A percentile compares a stretch with the other conserved stretches of the same genome.
Conservation (phyloP, 2,113 vertebrate species). For the Conger conger region DNA sequence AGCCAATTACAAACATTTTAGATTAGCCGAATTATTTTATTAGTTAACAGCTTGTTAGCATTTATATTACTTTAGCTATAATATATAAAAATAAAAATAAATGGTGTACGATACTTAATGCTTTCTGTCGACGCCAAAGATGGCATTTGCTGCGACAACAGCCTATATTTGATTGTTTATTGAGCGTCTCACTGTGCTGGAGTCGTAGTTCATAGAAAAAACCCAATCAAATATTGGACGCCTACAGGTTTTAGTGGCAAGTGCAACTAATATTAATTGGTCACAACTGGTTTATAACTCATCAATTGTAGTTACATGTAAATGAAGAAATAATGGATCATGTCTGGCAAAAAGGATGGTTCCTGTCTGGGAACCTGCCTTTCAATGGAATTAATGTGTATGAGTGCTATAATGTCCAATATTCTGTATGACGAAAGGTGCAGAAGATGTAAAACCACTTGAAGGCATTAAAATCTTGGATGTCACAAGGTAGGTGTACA, state of each 20-base stretch:
- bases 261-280: not conserved
- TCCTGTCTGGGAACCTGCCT: too few relatives aligned
- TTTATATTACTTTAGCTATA: too few relatives aligned
- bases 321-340: too few relatives aligned
- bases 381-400: too few relatives aligned
- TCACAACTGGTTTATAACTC: not conserved
- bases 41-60: not conserved
- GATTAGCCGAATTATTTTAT: not conserved
- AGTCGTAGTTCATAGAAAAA: too few relatives aligned
- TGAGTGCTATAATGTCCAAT: not conserved
- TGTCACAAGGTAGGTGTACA: slow-evolving; percentile 21
- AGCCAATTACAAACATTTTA: not conserved
- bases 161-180: not conserved
- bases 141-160: too few relatives aligned
- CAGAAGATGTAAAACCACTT: slow-evolving; percentile 5
- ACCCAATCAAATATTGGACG: too few relatives aligned
- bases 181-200: not conserved
- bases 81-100: not conserved
- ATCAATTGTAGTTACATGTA: too few relatives aligned
- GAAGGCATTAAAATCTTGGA: slow-evolving; percentile 27
- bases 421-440: slow-evolving; percentile 11
- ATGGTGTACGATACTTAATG: too few relatives aligned
- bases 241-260: not conserved
- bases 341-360: too few relatives aligned
- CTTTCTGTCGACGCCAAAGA: too few relatives aligned